These are phyloP conservation scores for Glomeris maerens DNA, from an alignment of 1,140 invertebrate genomes.

Conservation along the genomic window DNA sequence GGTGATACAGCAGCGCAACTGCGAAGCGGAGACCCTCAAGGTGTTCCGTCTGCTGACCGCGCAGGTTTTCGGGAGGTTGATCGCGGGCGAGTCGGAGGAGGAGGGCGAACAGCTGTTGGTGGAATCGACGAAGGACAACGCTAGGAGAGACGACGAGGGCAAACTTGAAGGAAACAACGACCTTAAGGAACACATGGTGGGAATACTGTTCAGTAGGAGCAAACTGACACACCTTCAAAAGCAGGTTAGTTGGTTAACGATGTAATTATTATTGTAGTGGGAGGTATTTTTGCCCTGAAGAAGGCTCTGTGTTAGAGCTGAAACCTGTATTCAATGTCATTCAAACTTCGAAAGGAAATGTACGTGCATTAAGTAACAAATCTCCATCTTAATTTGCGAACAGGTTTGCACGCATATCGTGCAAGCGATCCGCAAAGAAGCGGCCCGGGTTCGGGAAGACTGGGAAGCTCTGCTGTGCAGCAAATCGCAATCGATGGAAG, in stretches of 20 bases:
- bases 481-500: slow-evolving; percentile 23
- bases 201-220: slow-evolving; percentile 84
- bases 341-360: too few species aligned
- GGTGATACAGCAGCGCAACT: slow-evolving; percentile 67
- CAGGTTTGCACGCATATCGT: slow-evolving; percentile 85
- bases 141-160: slow-evolving; percentile 28
- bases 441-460: slow-evolving; percentile 64
- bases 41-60: slow-evolving; percentile 88
- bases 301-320: background rate
- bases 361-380: too few species aligned
- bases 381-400: too few species aligned
- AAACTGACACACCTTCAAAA: slow-evolving; percentile 88
- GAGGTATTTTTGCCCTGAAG: background rate
- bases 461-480: slow-evolving; percentile 50
- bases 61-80: slow-evolving; percentile 82
- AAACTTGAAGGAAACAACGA: slow-evolving; percentile 60
- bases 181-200: slow-evolving; percentile 89
- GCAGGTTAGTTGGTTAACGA: slow-evolving; percentile 45
- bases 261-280: background rate
- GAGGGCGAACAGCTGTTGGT: slow-evolving; percentile 19
- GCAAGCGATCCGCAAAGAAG: slow-evolving; percentile 77
- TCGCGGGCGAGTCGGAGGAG: slow-evolving; percentile 38
- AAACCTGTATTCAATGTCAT: slow-evolving; percentile 1
- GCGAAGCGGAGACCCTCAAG: slow-evolving; percentile 79
- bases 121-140: slow-evolving; percentile 13